Evolutionary conservation across 2,113 vertebrate genomes (phyloP).

Genomic region (Ifrita kowaldi): DNA sequence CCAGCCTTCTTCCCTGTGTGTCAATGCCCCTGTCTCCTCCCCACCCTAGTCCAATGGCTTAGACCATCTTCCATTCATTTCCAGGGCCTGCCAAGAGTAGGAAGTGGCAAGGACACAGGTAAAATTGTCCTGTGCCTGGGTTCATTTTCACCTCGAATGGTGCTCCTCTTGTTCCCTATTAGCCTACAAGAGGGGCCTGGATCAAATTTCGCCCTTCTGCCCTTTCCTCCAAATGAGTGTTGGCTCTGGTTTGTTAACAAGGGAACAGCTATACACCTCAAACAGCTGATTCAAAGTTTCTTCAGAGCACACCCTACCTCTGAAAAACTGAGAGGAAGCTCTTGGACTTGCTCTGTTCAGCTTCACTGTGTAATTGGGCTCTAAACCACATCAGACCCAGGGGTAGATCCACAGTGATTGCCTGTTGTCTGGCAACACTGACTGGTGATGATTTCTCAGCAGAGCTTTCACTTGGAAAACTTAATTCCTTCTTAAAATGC

Average conservation of each 20-base stretch:
- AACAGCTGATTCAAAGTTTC: background rate
- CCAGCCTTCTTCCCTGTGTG: background rate
- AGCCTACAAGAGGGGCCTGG: background rate
- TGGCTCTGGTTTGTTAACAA: background rate
- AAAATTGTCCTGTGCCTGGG: background rate
- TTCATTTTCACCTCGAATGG: background rate
- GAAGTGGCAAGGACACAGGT: background rate
- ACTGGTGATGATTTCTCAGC: background rate
- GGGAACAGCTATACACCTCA: background rate
- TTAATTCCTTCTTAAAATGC: conserved; percentile 3
- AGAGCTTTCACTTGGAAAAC: conserved; percentile 40
- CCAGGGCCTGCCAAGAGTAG: background rate
- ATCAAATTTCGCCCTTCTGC: background rate
- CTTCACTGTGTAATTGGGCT: background rate
- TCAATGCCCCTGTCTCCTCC: background rate
- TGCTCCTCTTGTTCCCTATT: background rate
- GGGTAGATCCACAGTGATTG: background rate
- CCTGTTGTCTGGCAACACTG: background rate
- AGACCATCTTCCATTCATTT: background rate
- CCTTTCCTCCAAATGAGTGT: background rate
- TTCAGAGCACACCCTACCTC: background rate
- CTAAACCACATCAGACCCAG: background rate
- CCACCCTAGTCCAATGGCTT: background rate
- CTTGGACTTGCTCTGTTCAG: background rate
- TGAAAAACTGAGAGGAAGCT: background rate